phyloP scores from a whole-genome alignment of 2,113 vertebrate species.

The Mustela lutreola region DNA sequence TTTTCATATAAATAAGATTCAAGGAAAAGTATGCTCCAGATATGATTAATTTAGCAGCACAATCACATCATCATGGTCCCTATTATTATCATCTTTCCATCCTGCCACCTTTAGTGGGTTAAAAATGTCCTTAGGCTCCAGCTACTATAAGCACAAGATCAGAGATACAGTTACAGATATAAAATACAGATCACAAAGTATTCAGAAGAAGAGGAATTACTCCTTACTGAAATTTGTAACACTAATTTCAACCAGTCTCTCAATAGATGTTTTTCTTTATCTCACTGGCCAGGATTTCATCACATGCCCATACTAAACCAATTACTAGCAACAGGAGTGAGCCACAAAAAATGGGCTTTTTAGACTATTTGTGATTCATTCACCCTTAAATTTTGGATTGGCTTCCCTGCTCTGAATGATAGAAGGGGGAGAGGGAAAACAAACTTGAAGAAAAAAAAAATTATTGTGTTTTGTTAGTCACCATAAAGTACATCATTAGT shows the following conservation, averaged over 20 bases:
- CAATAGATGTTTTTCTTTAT: background rate
- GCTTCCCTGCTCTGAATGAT: background rate
- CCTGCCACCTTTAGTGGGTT: background rate
- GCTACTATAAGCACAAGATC: background rate
- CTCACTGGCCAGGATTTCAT: background rate
- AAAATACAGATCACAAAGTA: background rate
- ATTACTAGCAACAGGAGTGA: background rate
- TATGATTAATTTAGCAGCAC: background rate
- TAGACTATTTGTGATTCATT: background rate
- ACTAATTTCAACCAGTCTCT: background rate
- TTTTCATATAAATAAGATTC: background rate
- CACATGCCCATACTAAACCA: background rate
- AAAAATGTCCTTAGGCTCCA: background rate
- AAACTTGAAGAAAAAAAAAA: conserved; percentile 25
- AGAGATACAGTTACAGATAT: background rate
- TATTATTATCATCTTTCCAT: background rate
- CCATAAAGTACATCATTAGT: too few species aligned
- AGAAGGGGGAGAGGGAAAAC: background rate
- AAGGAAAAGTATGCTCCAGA: background rate
- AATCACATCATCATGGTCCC: background rate
- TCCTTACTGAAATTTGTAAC: background rate
- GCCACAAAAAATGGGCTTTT: background rate
- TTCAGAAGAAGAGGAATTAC: background rate
- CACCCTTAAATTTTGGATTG: background rate
- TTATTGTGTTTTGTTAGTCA: too few species aligned